Percentiles rank a stretch among this genome's conserved stretches.
Evolutionary conservation across 2,888 invertebrate genomes (phyloP).

Genomic region (Aphrophora alni): DNA sequence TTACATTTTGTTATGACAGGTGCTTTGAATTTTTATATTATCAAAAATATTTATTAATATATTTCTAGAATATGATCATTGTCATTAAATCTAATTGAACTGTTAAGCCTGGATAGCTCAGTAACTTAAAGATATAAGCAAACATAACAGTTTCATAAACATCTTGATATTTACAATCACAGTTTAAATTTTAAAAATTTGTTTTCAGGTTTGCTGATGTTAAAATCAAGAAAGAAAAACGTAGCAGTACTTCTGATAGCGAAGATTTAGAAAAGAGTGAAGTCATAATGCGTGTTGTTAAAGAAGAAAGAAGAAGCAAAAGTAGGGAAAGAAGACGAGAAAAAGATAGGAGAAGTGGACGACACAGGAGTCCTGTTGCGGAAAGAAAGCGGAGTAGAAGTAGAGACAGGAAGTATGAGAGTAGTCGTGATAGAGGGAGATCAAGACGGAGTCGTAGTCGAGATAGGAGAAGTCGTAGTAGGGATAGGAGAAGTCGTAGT

Average conservation of each 20-base stretch:
- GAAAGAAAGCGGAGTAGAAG: conserved; percentile 36
- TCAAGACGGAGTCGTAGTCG: conserved; percentile 50
- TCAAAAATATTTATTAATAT: too few species aligned
- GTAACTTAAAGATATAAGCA: too few species aligned
- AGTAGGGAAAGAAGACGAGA: conserved; percentile 42
- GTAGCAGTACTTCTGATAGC: conserved; percentile 10
- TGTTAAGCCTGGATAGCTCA: too few species aligned
- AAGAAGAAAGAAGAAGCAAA: conserved; percentile 45
- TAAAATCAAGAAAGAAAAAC: conserved; percentile 36
- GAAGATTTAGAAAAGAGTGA: conserved; percentile 52
- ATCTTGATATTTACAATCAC: too few species aligned
- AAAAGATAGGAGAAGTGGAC: conserved; percentile 50
- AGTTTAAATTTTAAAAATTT: background rate
- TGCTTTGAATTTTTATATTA: too few species aligned
- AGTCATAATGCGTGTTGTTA: conserved; percentile 42
- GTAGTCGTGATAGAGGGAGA: conserved; percentile 50
- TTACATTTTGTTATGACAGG: too few species aligned
- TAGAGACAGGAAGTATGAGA: conserved; percentile 50
- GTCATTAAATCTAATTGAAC: too few species aligned
- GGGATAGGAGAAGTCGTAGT: conserved; percentile 50
- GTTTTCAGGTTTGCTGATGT: background rate
- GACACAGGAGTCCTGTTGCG: conserved; percentile 40
- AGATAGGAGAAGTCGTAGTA: conserved; percentile 46
- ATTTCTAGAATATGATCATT: too few species aligned
- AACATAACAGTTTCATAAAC: too few species aligned